These are phyloP conservation scores for Ciconia boyciana DNA, from an alignment of 2,113 vertebrate species.

Conservation along the genomic window DNA sequence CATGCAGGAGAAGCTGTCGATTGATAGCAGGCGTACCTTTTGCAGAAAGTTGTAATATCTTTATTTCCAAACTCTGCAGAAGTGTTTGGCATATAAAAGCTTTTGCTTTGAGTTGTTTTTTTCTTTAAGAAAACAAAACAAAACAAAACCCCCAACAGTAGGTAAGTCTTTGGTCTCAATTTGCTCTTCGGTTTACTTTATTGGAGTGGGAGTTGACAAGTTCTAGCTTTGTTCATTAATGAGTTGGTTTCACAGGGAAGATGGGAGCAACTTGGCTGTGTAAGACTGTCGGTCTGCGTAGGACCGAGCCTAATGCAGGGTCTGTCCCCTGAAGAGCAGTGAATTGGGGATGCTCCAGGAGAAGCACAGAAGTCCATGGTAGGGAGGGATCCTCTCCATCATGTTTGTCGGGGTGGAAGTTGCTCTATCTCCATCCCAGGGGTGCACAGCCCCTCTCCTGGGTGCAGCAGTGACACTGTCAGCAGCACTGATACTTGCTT, in stretches of 20 bases:
- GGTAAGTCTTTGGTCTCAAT: not conserved
- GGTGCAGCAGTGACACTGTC: not conserved
- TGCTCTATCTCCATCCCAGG: not conserved
- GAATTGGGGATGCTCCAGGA: not conserved
- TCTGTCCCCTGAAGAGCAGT: accelerated
- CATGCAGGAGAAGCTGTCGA: accelerated
- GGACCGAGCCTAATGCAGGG: not conserved
- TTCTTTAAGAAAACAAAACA: not conserved
- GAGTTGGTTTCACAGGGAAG: not conserved
- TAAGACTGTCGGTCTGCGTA: not conserved
- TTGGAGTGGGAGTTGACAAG: not conserved
- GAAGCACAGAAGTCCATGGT: not conserved
- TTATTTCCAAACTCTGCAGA: not conserved
- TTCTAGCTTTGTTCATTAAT: not conserved
- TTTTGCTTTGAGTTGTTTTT: not conserved
- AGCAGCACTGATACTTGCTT: not conserved
- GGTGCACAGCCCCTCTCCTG: not conserved
- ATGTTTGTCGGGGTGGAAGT: not conserved
- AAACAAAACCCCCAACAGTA: not conserved
- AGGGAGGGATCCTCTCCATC: not conserved
- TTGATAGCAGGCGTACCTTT: accelerated
- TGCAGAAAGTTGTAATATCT: not conserved
- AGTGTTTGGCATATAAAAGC: not conserved
- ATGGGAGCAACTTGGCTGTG: not conserved
- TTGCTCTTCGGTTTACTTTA: not conserved